phyloP scores from a whole-genome alignment of 2,113 vertebrate genomes.

The Cebidichthys violaceus region DNA sequence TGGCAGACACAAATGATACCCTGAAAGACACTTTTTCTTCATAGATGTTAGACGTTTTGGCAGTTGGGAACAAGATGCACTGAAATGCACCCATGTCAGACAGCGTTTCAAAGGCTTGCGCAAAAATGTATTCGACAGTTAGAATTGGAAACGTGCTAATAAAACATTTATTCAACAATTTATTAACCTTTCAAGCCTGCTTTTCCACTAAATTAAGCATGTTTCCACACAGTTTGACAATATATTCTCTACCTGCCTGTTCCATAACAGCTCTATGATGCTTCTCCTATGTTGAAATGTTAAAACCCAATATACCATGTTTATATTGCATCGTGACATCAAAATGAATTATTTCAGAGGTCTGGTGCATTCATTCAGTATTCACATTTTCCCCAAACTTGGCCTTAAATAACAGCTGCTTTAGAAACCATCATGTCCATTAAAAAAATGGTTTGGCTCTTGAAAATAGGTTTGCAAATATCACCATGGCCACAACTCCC shows the following conservation, averaged over 20 bases:
- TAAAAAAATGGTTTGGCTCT: background rate
- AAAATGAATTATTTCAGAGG: slow-evolving; percentile 19
- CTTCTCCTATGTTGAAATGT: slow-evolving; percentile 2
- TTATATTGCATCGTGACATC: slow-evolving; percentile 2
- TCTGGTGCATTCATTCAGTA: background rate
- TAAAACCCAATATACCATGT: background rate
- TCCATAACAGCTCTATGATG: background rate
- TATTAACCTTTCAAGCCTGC: background rate
- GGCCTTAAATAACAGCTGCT: too few species aligned
- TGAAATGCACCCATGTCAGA: background rate
- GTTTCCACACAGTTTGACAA: too few species aligned
- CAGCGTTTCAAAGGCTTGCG: background rate
- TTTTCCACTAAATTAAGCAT: too few species aligned
- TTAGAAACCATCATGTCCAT: background rate
- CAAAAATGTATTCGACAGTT: background rate
- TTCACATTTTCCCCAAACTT: background rate
- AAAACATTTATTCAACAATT: background rate
- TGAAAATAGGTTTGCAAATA: background rate
- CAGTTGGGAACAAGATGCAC: background rate
- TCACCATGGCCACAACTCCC: background rate
- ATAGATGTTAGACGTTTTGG: background rate
- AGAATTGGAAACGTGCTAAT: background rate
- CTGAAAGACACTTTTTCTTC: background rate
- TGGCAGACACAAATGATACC: background rate
- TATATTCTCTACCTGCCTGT: background rate